Evolutionary conservation across 1,140 invertebrate genomes (phyloP), one percentile per base, ranked within the genome.

Genomic region (Eulimnadia texana): DNA sequence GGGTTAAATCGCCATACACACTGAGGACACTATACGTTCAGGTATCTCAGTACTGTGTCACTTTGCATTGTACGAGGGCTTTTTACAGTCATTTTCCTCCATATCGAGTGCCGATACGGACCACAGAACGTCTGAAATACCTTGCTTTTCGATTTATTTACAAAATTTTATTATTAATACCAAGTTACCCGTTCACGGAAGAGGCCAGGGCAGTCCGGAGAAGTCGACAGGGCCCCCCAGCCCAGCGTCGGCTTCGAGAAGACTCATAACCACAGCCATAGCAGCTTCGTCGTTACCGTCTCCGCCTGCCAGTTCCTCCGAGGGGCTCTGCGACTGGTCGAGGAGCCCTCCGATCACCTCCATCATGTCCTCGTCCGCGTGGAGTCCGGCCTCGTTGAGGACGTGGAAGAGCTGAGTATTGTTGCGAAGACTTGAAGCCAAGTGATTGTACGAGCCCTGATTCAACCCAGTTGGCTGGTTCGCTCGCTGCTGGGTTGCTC

Each of bases 261-360:
- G 76, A 72, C 86, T 90, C 89, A 94, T 92, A 63, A 94, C 90
- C 27, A 93, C 87, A 3, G 90, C 88, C 86, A 93, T 91, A 1
- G 88, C 87, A 20, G 89, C 89, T 68, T 93, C 88, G 66, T 91
- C 88, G 68, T 90, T 90, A 11, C 85, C 85, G 68, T 90, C 86
- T 27, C 77, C 77, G 3, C 74, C 69, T 42, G 67, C 69, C 13
- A 72, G 67, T 63, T 76, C 73, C 33, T 50, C 47, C 6, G 58
- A 50, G 11, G 29, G 20, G 10, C 57, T 20, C 74, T 66, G 77
- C 73, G 25, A 73, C 33, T 61, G 60, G 13, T 63, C 74, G 10
- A 79, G 73, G 0, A 76, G 71, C 25, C 74, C 76, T 54, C 76
- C 76, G 62, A 83, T 82, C 67, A 82, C 80, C 50, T 81, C 78